Evolutionary conservation across 2,797 vertebrate genomes (phyloP).

Genomic region (Psittacula echo): DNA sequence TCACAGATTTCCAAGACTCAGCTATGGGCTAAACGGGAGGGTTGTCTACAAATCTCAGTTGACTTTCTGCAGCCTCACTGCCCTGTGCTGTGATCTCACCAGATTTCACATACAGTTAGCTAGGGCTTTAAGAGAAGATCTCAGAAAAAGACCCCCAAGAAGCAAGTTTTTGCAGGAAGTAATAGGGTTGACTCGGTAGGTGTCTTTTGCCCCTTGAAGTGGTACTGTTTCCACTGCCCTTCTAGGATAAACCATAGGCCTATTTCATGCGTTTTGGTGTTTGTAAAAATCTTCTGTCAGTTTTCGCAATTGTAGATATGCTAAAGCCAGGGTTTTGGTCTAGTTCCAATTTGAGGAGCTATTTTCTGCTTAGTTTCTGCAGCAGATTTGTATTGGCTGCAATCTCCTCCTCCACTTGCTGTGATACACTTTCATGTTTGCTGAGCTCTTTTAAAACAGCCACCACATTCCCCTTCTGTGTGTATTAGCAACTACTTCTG

Average conservation of each 20-base stretch:
- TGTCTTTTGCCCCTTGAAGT: neutral
- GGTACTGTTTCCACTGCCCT: neutral
- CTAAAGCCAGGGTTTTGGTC: conserved; percentile 39
- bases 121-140: neutral
- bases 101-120: neutral
- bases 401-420: conserved; percentile 54
- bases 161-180: neutral
- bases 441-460: conserved; percentile 59
- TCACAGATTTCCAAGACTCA: neutral
- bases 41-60: neutral
- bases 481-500: conserved; percentile 50
- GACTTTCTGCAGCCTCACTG: neutral
- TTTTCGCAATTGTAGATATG: conserved; percentile 45
- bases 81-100: neutral
- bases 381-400: conserved; percentile 62
- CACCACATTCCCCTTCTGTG: conserved; percentile 55
- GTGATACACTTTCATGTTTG: conserved; percentile 59
- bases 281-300: conserved; percentile 52
- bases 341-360: conserved; percentile 42
- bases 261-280: neutral
- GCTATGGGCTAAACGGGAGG: neutral
- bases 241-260: neutral
- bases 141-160: neutral
- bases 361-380: conserved; percentile 59
- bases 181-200: neutral